phyloP scores from a whole-genome alignment of 2,888 invertebrate species.

The Vesta saturnalis region DNA sequence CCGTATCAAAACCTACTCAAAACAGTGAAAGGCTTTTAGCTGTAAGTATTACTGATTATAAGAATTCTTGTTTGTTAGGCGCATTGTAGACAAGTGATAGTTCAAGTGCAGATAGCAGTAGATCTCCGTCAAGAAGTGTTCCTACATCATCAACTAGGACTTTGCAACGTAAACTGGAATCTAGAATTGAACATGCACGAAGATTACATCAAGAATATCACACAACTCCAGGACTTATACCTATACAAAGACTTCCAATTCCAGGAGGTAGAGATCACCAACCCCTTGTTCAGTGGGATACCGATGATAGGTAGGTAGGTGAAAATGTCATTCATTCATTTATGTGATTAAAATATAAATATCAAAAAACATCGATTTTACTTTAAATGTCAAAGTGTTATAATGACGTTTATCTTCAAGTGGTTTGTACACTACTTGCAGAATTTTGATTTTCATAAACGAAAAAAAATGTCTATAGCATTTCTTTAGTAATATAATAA shows the following conservation, averaged over 20 bases:
- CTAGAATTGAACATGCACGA: constrained; percentile 61
- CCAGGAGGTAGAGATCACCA: constrained; percentile 65
- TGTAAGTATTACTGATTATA: constrained; percentile 20
- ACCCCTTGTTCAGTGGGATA: constrained; percentile 69
- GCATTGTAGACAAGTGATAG: constrained; percentile 56
- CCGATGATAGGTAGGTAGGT: constrained; percentile 63
- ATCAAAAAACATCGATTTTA: background rate
- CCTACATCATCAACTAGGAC: constrained; percentile 52
- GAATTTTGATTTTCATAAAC: too few species aligned
- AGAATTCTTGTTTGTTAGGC: background rate
- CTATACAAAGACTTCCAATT: constrained; percentile 64
- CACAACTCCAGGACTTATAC: constrained; percentile 60
- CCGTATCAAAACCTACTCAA: constrained; percentile 51
- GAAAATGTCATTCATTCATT: background rate
- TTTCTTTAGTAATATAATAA: too few species aligned
- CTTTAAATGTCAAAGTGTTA: background rate
- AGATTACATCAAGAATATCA: constrained; percentile 62
- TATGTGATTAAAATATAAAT: too few species aligned
- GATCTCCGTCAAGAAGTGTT: constrained; percentile 54
- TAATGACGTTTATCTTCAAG: too few species aligned
- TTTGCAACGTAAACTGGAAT: constrained; percentile 59
- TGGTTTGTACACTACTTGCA: too few species aligned
- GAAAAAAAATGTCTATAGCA: too few species aligned
- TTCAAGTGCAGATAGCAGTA: constrained; percentile 58
- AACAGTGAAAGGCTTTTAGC: constrained; percentile 41